Conservation (phyloP, 1,140 invertebrate species). For the Pemphigus obesinymphae region DNA sequence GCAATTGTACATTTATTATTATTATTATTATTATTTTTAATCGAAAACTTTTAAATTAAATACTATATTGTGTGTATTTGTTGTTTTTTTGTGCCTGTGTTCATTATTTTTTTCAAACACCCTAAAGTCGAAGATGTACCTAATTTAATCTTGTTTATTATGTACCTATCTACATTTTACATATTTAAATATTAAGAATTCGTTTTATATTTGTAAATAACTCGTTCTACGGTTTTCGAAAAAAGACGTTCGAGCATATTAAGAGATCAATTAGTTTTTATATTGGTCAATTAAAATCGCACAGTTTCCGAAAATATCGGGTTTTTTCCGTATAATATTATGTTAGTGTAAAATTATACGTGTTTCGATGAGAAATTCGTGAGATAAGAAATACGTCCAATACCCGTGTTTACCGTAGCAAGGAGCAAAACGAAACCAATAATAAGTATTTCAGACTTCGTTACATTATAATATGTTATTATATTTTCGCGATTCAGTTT, state of each 20-base stretch:
- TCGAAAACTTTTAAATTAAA: not conserved
- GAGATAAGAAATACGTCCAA: not conserved
- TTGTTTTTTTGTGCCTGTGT: not conserved
- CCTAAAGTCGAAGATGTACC: not conserved
- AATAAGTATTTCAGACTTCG: too few relatives aligned
- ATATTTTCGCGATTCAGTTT: not conserved
- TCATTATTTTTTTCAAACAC: not conserved
- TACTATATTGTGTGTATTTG: not conserved
- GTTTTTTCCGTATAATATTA: too few relatives aligned
- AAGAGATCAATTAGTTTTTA: too few relatives aligned
- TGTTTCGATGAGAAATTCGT: not conserved
- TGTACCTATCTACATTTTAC: not conserved
- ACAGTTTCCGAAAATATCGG: too few relatives aligned
- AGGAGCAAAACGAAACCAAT: too few relatives aligned
- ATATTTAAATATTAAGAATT: not conserved
- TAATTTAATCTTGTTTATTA: not conserved
- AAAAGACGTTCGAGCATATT: too few relatives aligned
- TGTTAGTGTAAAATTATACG: too few relatives aligned
- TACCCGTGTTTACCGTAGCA: not conserved
- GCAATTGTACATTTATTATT: not conserved
- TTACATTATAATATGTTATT: not conserved
- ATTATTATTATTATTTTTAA: not conserved
- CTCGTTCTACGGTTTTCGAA: not conserved
- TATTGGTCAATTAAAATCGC: too few relatives aligned
- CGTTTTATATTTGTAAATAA: not conserved